Evolutionary conservation across 2,113 vertebrate genomes (phyloP).

Genomic region (Pao palembangensis): DNA sequence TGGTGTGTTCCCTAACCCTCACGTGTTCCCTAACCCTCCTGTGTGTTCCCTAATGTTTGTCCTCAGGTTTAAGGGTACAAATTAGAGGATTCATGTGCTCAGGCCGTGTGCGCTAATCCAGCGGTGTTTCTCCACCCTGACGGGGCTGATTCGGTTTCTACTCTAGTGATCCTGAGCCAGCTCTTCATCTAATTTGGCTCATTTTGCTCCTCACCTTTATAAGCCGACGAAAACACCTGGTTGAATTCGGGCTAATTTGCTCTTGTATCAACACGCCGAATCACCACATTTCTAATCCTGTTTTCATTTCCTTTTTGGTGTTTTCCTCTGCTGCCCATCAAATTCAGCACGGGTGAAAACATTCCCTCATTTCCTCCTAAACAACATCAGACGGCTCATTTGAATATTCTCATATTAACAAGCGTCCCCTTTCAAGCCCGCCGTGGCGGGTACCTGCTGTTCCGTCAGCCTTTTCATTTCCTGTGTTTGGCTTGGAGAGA

Average conservation of each 20-base stretch:
- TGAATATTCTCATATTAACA: conserved; percentile 52
- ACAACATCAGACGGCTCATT: conserved; percentile 47
- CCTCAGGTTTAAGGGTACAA: not conserved
- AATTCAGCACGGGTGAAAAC: conserved; percentile 39
- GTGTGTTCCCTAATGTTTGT: no score
- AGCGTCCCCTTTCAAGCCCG: not conserved
- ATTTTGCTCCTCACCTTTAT: conserved; percentile 8
- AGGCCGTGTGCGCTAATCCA: not conserved
- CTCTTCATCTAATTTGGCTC: conserved; percentile 10
- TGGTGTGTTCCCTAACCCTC: no score
- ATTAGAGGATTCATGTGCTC: conserved; percentile 1
- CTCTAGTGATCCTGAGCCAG: conserved; percentile 1
- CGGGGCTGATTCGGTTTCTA: conserved; percentile 1
- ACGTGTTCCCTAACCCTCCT: no score
- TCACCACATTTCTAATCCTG: not conserved
- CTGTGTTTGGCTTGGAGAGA: conserved; percentile 28
- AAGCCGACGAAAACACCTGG: conserved; percentile 3
- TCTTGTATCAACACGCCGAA: not conserved
- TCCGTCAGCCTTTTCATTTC: conserved; percentile 47
- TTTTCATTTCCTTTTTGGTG: conserved; percentile 10
- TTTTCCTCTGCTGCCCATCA: conserved; percentile 22
- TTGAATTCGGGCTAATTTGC: not conserved
- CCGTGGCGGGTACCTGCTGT: conserved; percentile 27
- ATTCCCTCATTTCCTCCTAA: conserved; percentile 49
- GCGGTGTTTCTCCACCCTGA: conserved; percentile 3